These are phyloP conservation scores for Spilosoma lubricipeda DNA, from an alignment of 2,888 invertebrate genomes.

Conservation along the genomic window DNA sequence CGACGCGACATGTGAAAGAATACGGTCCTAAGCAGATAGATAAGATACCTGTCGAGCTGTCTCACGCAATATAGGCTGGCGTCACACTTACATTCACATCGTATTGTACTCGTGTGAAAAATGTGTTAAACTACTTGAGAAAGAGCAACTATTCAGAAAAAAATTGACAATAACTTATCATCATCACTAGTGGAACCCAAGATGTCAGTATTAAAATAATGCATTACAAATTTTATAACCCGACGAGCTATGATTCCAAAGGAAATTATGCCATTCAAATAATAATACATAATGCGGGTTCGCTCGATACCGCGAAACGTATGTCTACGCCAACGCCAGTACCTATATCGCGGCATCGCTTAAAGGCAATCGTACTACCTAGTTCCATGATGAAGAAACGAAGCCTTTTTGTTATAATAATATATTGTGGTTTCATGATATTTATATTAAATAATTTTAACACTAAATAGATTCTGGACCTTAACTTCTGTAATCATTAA, in stretches of 20 bases:
- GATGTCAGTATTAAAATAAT: constrained; percentile 72
- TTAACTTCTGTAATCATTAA: not conserved
- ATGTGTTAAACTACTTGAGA: not conserved
- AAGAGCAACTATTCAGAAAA: constrained; percentile 21
- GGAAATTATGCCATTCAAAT: constrained; percentile 83
- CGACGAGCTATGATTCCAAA: constrained; percentile 73
- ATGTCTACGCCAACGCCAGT: constrained; percentile 40
- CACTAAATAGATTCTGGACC: not conserved
- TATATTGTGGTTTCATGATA: not conserved
- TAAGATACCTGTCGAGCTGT: constrained; percentile 54
- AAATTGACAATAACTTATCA: constrained; percentile 48
- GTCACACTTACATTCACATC: constrained; percentile 32
- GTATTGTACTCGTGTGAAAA: constrained; percentile 24
- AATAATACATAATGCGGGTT: constrained; percentile 82
- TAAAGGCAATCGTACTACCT: constrained; percentile 42
- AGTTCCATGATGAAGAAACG: constrained; percentile 8
- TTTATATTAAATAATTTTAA: not conserved
- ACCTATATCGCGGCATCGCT: constrained; percentile 35
- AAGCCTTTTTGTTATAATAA: not conserved
- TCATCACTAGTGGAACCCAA: constrained; percentile 48
- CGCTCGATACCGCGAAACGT: constrained; percentile 66
- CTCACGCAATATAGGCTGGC: constrained; percentile 38
- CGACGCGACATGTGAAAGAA: constrained; percentile 47
- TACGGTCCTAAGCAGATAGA: constrained; percentile 38
- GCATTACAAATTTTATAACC: constrained; percentile 78